phyloP scores from a whole-genome alignment of 2,113 vertebrate genomes.

The Clinocottus analis region DNA sequence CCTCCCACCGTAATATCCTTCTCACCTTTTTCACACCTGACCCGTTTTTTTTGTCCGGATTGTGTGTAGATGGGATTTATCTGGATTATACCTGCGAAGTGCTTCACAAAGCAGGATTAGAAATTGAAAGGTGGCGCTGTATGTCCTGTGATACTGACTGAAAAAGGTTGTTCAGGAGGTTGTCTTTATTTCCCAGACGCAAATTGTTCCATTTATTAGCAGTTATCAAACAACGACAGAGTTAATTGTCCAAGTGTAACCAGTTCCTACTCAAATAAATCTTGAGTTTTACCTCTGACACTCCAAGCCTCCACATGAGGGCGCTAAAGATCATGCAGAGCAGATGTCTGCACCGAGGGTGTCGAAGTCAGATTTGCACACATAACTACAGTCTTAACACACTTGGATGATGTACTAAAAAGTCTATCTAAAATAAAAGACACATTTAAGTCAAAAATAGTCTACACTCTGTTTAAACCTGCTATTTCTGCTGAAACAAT shows the following conservation, averaged over 20 bases:
- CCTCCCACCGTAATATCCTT: too few species aligned
- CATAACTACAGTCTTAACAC: neutral
- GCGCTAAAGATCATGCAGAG: too few species aligned
- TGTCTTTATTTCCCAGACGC: neutral
- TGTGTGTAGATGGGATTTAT: conserved; percentile 8
- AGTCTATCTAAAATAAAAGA: neutral
- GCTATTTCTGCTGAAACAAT: neutral
- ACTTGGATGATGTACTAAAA: neutral
- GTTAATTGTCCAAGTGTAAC: neutral
- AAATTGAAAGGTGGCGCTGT: conserved; percentile 2
- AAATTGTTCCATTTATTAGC: neutral
- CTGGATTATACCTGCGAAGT: conserved; percentile 6
- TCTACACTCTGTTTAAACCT: neutral
- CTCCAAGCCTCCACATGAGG: neutral
- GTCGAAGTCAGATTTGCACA: neutral
- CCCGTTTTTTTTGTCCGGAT: too few species aligned
- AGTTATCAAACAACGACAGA: neutral
- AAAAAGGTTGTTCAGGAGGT: neutral
- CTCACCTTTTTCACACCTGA: too few species aligned
- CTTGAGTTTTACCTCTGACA: neutral
- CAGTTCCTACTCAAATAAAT: neutral
- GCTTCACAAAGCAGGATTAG: conserved; percentile 2
- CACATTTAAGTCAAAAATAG: neutral
- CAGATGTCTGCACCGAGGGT: neutral
- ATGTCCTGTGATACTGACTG: neutral